These are phyloP conservation scores for Fulmarus glacialis DNA, from an alignment of 2,113 vertebrate species.

Conservation along the genomic window DNA sequence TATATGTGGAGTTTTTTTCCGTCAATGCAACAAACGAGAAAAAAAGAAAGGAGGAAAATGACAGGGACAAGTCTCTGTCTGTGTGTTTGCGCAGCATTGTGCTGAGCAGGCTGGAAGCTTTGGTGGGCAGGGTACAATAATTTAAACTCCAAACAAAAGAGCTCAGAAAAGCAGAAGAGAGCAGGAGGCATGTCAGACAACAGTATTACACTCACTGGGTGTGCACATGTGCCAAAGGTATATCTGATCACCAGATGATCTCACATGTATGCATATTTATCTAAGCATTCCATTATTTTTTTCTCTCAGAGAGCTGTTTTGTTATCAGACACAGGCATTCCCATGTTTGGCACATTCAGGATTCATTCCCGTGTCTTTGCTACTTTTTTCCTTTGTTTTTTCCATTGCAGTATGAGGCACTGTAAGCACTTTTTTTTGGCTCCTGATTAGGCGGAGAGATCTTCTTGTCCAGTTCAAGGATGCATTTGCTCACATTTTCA, in stretches of 20 bases:
- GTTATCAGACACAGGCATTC: not conserved
- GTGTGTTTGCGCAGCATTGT: not conserved
- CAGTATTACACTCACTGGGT: not conserved
- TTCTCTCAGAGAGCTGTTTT: not conserved
- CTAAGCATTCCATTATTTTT: not conserved
- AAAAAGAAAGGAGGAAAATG: not conserved
- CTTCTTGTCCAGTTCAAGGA: not conserved
- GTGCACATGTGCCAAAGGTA: not conserved
- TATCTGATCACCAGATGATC: not conserved
- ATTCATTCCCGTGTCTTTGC: not conserved
- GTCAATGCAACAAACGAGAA: not conserved
- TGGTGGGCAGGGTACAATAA: not conserved
- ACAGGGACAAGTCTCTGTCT: not conserved
- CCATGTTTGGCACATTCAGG: not conserved
- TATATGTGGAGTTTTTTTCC: fast-evolving
- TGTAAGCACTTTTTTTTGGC: not conserved
- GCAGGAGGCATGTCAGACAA: not conserved
- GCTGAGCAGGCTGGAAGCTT: not conserved
- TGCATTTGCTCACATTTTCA: not conserved
- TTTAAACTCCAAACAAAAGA: not conserved
- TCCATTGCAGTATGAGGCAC: not conserved
- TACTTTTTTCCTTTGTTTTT: not conserved
- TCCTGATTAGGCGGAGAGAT: not conserved
- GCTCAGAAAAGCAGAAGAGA: not conserved
- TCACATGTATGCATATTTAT: fast-evolving